Base-by-base conservation (phyloP, 37 sponge, comb jelly and placozoan genomes). In the Mnemiopsis leidyi region DNA sequence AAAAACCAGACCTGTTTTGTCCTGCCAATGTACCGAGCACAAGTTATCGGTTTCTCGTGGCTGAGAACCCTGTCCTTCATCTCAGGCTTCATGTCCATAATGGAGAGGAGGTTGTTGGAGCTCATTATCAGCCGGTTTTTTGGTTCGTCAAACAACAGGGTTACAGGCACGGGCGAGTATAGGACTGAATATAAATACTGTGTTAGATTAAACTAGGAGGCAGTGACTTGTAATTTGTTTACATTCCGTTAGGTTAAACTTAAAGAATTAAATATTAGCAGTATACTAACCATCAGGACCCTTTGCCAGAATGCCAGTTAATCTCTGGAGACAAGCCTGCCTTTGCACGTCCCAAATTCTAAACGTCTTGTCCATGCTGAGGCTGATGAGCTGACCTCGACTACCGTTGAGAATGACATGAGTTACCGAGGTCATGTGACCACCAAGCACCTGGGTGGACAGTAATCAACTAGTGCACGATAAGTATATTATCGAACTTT, bases 51-150 rank as follows among this genome's bases (percentile, higher is more conserved):
- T 92, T 92, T 92, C 76, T 92, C 76, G 33, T 92, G 93, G 69
- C 93, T 92, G 24, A 92, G 73, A 23, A 92, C 33, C 33, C 93
- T 20, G 30, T 92, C 93, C 38, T 92, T 92, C 93, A 92, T 69
- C 71, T 92, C 93, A 1, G 76, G 73, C 29, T 92, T 92, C 73
- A 92, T 71, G 73, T 92, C 93, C 93, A 92, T 92, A 23, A 92
- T 71, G 93, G 93, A 92, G 25, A 92, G 76, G 48, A 73, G 38
- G 38, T 92, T 92, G 90, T 85, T 85, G 2, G 61, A 40, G 40
- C 61, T 40, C 90, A 85, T 73, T 31, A 73, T 73, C 32, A 92
- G 71, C 37, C 93, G 25, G 39, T 92, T 69, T 1, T 32, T 24
- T 0, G 76, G 76, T 29, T 92, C 93, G 33, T 92, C 93, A n/a